Evolutionary conservation across 2,113 vertebrate species (phyloP), one percentile per base, ranked within the genome.

Genomic region (Mellivora capensis): DNA sequence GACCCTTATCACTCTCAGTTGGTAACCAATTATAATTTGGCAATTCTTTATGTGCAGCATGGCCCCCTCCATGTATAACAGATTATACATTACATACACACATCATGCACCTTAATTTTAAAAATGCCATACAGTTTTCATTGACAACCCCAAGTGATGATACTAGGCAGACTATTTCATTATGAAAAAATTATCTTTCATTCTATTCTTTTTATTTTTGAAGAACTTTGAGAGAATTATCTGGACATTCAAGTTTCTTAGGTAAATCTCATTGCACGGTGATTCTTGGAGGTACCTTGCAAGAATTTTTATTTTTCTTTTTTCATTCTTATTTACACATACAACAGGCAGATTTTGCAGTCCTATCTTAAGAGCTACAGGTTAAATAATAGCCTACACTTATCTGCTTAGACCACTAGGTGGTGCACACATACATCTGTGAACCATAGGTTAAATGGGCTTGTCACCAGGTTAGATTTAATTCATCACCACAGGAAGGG

Each of bases 401-500:
- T 96, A 90, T 3, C 49, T 47, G 2, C 49, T 89, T 87, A 29
- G 83, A 20, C 96, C 97, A 96, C 97, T 98, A 98, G 97, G 84
- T 96, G 97, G 96, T 79, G 94, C 84, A 97, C 79, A 94, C 76
- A 96, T 84, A 90, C 88, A 72, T 93, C 74, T 84, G 80, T 72
- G 91, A 83, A 83, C 76, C 74, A n/a, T 39, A 62, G 93, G 80
- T 96, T 96, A 92, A 81, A 54, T 31, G 95, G 90, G 37, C 52
- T 95, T 72, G 9, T 92, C 84, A 87, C 34, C 49, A 54, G 64
- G 80, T 88, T 88, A 69, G 74, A 64, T 23, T 64, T 76, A 64
- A 47, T 94, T 93, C 23, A 47, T 79, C 62, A n/a, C 23, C 54
- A 52, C 37, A 37, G 59, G 6, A 34, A 8, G 25, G 29, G 13